Conservation (phyloP, 2,797 vertebrate genomes). For the Arnoldichthys spilopterus region DNA sequence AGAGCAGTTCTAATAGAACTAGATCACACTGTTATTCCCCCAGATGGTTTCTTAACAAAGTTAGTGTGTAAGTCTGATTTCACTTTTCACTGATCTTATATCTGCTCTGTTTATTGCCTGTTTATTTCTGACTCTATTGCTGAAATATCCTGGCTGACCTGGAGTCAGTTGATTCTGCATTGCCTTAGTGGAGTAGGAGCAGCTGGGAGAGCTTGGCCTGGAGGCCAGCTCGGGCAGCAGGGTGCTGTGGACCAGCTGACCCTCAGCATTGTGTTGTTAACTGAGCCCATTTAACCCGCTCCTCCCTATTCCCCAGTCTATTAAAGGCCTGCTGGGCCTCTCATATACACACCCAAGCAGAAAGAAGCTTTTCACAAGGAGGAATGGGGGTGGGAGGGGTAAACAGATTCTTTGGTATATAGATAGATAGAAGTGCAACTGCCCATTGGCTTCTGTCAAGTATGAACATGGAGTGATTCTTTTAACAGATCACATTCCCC, state of each 20-base stretch:
- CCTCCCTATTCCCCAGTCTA: slow-evolving; percentile 24
- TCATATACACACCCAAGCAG: not conserved
- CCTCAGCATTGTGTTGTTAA: slow-evolving; percentile 33
- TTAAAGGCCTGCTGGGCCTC: slow-evolving; percentile 26
- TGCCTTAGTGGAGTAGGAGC: slow-evolving; percentile 12
- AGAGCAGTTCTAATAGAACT: slow-evolving; percentile 4
- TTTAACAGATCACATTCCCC: not conserved
- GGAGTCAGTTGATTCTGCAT: slow-evolving; percentile 12
- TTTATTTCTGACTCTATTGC: not conserved
- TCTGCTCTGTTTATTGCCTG: not conserved
- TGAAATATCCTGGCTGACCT: not conserved
- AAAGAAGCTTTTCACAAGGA: slow-evolving; percentile 1
- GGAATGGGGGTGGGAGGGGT: not conserved
- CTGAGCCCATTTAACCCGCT: slow-evolving; percentile 36
- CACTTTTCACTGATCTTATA: not conserved
- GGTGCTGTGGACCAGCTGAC: slow-evolving; percentile 34
- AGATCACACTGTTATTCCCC: slow-evolving; percentile 10
- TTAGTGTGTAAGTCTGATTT: not conserved
- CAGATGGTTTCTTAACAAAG: slow-evolving; percentile 31
- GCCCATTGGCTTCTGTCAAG: not conserved
- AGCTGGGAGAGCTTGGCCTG: slow-evolving; percentile 24
- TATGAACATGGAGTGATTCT: not conserved
- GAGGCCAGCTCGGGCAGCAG: slow-evolving; percentile 20
- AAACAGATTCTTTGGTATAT: not conserved
- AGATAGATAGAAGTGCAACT: not conserved